These are phyloP conservation scores for Thera obeliscata DNA, from an alignment of 2,888 invertebrate species.

Conservation along the genomic window DNA sequence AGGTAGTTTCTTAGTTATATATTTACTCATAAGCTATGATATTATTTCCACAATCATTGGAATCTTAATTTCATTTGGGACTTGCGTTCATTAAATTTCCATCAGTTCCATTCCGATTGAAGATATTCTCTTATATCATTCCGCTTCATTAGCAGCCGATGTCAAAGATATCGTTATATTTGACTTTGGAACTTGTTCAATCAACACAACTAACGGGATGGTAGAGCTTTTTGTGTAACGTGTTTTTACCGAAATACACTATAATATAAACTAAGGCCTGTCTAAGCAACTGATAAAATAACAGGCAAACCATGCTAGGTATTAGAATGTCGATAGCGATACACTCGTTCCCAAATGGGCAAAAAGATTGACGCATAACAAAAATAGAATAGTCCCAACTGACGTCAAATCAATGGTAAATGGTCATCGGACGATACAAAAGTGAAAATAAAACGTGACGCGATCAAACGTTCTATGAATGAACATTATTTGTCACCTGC, in stretches of 20 bases:
- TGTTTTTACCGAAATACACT: background rate
- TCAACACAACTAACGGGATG: background rate
- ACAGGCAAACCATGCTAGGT: background rate
- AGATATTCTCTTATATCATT: slow-evolving; percentile 31
- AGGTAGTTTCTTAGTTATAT: background rate
- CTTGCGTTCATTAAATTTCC: slow-evolving; percentile 33
- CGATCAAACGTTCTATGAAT: slow-evolving; percentile 33
- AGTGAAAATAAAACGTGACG: slow-evolving; percentile 31
- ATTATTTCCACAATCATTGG: slow-evolving; percentile 19
- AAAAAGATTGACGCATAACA: background rate
- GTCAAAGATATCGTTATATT: slow-evolving; percentile 22
- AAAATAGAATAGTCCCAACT: slow-evolving; percentile 6
- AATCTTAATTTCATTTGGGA: slow-evolving; percentile 28
- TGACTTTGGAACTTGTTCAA: slow-evolving; percentile 8
- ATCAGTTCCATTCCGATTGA: slow-evolving; percentile 32
- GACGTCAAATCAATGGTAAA: slow-evolving; percentile 9
- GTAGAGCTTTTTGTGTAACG: background rate
- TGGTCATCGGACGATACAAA: slow-evolving; percentile 20
- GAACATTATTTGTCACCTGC: slow-evolving; percentile 39
- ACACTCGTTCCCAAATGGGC: background rate
- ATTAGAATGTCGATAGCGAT: background rate
- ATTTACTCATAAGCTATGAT: background rate
- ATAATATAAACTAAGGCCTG: background rate
- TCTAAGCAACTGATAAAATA: background rate
- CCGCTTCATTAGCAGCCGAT: slow-evolving; percentile 29